Evolutionary conservation across 2,113 vertebrate species (phyloP), one percentile per base, ranked within the genome.

Genomic region (Asarcornis scutulata): DNA sequence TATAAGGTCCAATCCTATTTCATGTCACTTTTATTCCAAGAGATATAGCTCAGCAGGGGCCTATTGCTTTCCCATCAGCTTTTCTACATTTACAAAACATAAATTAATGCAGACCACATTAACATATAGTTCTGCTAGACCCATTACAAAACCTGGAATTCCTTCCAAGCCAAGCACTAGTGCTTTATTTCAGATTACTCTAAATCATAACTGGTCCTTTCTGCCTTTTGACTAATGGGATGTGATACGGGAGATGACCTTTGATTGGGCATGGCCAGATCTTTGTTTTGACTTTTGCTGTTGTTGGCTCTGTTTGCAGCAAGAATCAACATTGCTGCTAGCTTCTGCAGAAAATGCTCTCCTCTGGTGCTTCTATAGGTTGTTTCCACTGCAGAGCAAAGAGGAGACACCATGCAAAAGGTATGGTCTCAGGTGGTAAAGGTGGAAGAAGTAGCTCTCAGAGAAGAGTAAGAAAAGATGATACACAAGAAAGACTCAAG

Each of bases 11-110:
- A 55, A 20, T 53, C 59, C 42, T n/a, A 36, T 42, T 36, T 29
- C 46, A 50, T 75, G 73, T 85, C 88, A 86, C 82, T 88, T 77
- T 96, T 93, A 52, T 96, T 96, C 77, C 17, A 60, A 85, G 95
- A 93, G 77, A n/a, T 93, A 56, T n/a, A 88, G 44, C 27, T 95
- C 80, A 95, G 46, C 78, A 63, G 75, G 68, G 79, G 75, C 32
- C 0, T 0, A 42, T 29, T 83, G 46, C 52, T 86, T 88, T 79
- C 67, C 63, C 77, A 71, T 96, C 96, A 83, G 56, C 38, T 91
- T 93, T 93, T 87, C 76, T 83, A 53, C 48, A 42, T 95, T 89
- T 88, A 93, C 27, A 84, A 92, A 67, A 46, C 73, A 83, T 84
- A 91, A 75, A 72, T 88, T 62, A 68, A 46, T 64, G 62, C 15